A percentile compares a stretch with the other conserved stretches of the same genome.
Conservation (phyloP, 2,888 invertebrate genomes). For the Sarcophaga rosellei region DNA sequence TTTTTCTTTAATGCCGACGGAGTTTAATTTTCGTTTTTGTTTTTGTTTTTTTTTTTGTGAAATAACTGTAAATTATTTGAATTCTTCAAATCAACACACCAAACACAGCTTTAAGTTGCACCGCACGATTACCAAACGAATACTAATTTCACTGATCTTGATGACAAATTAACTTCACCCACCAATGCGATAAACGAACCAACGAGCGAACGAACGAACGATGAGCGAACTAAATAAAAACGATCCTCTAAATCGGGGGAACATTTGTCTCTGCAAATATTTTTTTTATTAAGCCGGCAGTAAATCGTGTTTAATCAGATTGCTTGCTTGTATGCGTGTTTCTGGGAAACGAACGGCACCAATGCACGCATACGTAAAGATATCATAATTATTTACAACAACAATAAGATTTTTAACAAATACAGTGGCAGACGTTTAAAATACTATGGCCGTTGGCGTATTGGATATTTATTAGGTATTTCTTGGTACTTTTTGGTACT, state of each 20-base stretch:
- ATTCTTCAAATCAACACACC: slow-evolving; percentile 23
- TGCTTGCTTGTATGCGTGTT: neutral
- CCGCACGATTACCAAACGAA: slow-evolving; percentile 72
- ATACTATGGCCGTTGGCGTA: slow-evolving; percentile 9
- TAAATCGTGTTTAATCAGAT: slow-evolving; percentile 26
- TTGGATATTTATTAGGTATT: neutral
- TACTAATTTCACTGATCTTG: slow-evolving; percentile 73
- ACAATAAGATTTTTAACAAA: slow-evolving; percentile 17
- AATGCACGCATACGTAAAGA: neutral
- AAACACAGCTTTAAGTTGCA: slow-evolving; percentile 67
- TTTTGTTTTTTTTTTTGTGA: neutral
- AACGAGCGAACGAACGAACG: neutral
- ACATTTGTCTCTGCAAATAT: slow-evolving; percentile 31
- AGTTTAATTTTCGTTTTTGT: neutral
- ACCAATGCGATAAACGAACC: slow-evolving; percentile 54
- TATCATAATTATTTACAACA: neutral
- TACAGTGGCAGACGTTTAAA: slow-evolving; percentile 48
- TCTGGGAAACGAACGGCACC: slow-evolving; percentile 38
- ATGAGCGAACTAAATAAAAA: neutral
- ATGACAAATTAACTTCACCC: slow-evolving; percentile 73
- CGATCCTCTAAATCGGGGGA: slow-evolving; percentile 7
- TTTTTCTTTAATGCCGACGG: slow-evolving; percentile 48
- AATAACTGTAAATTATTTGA: slow-evolving; percentile 23
- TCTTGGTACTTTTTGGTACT: too few relatives aligned
- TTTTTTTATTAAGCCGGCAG: slow-evolving; percentile 39